Percentiles rank a stretch among this genome's conserved stretches.
These are phyloP conservation scores for Drosophila trapezifrons DNA, from an alignment of 1,140 invertebrate species.

Conservation along the genomic window DNA sequence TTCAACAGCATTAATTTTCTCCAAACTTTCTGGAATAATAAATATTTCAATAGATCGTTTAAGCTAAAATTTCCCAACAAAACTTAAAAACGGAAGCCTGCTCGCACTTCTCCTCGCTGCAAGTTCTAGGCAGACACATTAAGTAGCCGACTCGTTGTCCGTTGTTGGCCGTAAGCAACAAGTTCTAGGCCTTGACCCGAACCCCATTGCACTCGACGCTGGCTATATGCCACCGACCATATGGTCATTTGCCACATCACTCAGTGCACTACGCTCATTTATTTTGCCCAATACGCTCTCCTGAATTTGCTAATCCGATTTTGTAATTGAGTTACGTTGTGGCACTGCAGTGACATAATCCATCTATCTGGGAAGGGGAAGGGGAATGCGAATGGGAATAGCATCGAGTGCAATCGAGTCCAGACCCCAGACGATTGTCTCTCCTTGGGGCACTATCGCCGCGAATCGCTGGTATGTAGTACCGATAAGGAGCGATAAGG, in stretches of 20 bases:
- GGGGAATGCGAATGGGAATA: slow-evolving; percentile 1
- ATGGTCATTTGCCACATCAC: slow-evolving; percentile 30
- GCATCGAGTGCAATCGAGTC: slow-evolving; percentile 15
- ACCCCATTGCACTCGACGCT: slow-evolving; percentile 27
- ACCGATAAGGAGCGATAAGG: slow-evolving; percentile 48
- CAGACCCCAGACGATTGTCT: slow-evolving; percentile 15
- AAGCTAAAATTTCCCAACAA: neutral
- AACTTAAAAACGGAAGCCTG: slow-evolving; percentile 9
- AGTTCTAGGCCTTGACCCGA: slow-evolving; percentile 47
- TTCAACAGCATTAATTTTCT: neutral
- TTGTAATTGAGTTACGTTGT: slow-evolving; percentile 71
- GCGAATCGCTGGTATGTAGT: slow-evolving; percentile 7
- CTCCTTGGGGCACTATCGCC: slow-evolving; percentile 16
- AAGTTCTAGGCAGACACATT: slow-evolving; percentile 26
- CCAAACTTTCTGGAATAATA: neutral
- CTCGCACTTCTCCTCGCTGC: neutral
- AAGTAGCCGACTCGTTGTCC: slow-evolving; percentile 32
- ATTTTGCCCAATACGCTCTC: slow-evolving; percentile 43
- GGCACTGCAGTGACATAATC: slow-evolving; percentile 63
- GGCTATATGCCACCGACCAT: slow-evolving; percentile 32
- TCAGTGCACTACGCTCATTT: slow-evolving; percentile 18
- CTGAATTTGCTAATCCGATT: slow-evolving; percentile 65
- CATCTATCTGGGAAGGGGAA: slow-evolving; percentile 14
- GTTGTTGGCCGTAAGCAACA: slow-evolving; percentile 21
- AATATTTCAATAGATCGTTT: neutral